A percentile compares a stretch with the other conserved stretches of the same genome.
Evolutionary conservation across 1,140 invertebrate species (phyloP).

Genomic region (Heliconius melpomene): DNA sequence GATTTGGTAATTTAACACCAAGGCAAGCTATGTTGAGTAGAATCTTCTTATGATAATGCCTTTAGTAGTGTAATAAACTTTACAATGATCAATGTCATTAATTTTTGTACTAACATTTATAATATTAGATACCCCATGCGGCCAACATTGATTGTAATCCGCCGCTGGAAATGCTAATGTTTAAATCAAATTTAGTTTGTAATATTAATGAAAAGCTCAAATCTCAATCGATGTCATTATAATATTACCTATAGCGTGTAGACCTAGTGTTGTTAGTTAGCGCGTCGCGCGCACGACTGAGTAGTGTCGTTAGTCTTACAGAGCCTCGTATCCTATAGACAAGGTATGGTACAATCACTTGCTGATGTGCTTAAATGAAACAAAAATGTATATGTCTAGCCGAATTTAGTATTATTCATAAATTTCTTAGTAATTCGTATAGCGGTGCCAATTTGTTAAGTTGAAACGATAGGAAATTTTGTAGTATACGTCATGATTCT

Average conservation of each 20-base stretch:
- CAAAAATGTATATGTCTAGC: neutral
- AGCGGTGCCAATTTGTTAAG: neutral
- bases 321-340: neutral
- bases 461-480: too few species aligned
- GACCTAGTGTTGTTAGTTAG: neutral
- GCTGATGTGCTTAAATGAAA: neutral
- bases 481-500: too few species aligned
- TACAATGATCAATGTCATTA: slow-evolving; percentile 3
- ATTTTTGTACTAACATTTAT: slow-evolving; percentile 6
- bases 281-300: slow-evolving; percentile 4
- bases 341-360: neutral
- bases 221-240: neutral
- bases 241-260: neutral
- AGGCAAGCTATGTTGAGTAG: slow-evolving; percentile 1
- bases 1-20: neutral
- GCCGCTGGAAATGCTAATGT: neutral
- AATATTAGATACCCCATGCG: neutral
- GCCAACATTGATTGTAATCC: neutral
- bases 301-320: neutral
- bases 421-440: neutral
- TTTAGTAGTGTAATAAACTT: slow-evolving; percentile 3
- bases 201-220: neutral
- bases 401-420: neutral
- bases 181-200: neutral
- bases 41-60: slow-evolving; percentile 11